A percentile compares a stretch with the other conserved stretches of the same genome.
These are phyloP conservation scores for Oreochromis mossambicus DNA, from an alignment of 2,797 vertebrate genomes.

Conservation along the genomic window DNA sequence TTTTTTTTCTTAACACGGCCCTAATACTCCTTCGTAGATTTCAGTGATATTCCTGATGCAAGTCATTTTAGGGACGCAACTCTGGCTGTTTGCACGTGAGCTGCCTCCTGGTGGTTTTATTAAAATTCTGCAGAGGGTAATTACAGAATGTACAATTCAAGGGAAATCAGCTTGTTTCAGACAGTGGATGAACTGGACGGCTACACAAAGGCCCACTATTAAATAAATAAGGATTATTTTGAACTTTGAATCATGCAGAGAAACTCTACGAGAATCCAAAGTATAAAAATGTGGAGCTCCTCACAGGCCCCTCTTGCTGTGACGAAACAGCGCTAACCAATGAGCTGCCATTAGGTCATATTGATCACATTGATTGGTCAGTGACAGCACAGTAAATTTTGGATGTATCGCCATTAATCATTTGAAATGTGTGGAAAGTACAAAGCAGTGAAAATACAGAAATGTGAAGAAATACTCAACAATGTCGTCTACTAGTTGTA, in stretches of 20 bases:
- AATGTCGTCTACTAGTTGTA: background rate
- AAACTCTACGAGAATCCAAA: background rate
- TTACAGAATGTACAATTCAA: background rate
- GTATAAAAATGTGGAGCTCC: background rate
- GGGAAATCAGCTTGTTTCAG: background rate
- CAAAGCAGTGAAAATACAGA: background rate
- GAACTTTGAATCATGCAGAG: background rate
- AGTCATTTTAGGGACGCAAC: background rate
- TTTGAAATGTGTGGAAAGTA: background rate
- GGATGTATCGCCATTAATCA: background rate
- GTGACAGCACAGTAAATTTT: background rate
- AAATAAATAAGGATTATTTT: background rate
- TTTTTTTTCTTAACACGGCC: background rate
- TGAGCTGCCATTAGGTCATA: background rate
- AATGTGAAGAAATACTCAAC: background rate
- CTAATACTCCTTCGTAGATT: background rate
- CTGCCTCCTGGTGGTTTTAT: background rate
- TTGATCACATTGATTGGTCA: background rate
- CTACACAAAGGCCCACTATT: background rate
- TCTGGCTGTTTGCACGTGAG: background rate
- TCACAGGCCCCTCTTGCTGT: background rate
- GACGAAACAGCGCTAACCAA: background rate
- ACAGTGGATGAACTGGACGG: background rate
- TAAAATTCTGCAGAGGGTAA: background rate
- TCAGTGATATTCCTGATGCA: background rate